Evolutionary conservation across 2,888 invertebrate genomes (phyloP), one percentile per base, ranked within the genome.

Genomic region (Trissolcus japonicus): DNA sequence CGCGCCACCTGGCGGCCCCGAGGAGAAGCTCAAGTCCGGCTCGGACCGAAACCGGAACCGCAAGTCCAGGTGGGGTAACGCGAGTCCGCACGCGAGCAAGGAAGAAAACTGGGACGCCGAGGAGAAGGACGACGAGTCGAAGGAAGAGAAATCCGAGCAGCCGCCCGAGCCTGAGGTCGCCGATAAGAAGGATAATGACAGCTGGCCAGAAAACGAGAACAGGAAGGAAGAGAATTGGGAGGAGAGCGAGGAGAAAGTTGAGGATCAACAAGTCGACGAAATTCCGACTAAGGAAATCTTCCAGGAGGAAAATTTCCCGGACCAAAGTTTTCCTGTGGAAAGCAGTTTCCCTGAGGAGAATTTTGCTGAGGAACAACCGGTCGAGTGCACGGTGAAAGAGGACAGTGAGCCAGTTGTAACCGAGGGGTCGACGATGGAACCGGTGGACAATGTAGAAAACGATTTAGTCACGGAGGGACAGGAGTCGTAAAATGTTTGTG

Each of bases 51-150:
- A 86, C 62, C 81, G 86, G 21, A 86, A 82, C 50, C 80, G 86
- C 40, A 87, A 87, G 65, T 86, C 84, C 1, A 79, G 85, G n/a
- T 85, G 85, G 85, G 82, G 83, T 9, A 85, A 84, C 9, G 82
- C 79, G 4, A 85, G 84, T 62, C 85, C 85, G 11, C 77, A 81
- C 6, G 40, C 66, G 16, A 62, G 67, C 13, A 53, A 74, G 29
- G 62, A 74, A 19, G 51, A 51, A 51, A 66, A 62, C n/a, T 76
- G 69, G 66, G 71, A 79, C 16, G 59, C 29, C n/a, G 16, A 66
- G 14, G 14, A 40, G 17, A 62, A 63, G 25, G 63, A 73, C 29
- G 68, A 56, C 6, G 55, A 9, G 11, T 19, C 17, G 17, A 16
- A 48, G 51, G 19, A 16, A 11, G 46, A 16, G 9, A 16, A 46